Conservation (phyloP, 2,113 vertebrate species). For the Lophotis ruficrista region DNA sequence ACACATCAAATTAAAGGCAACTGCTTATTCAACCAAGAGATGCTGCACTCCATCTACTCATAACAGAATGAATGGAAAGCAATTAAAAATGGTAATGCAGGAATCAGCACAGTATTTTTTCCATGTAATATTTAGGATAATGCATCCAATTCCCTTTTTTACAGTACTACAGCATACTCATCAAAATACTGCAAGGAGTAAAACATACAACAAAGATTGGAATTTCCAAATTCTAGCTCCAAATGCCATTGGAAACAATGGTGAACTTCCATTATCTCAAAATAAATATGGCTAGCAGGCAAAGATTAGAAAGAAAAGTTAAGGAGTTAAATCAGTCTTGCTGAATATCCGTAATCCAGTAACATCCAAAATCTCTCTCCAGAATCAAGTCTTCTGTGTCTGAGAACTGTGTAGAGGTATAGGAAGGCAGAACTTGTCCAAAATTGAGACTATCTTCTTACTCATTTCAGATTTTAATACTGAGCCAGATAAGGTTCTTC, state of each 20-base stretch:
- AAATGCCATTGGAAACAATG: background rate
- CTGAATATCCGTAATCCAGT: background rate
- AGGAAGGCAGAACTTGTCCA: background rate
- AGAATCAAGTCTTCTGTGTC: background rate
- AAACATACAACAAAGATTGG: background rate
- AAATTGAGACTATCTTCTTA: background rate
- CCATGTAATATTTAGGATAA: background rate
- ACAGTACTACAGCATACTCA: background rate
- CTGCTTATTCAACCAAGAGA: background rate
- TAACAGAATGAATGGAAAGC: background rate
- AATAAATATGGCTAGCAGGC: background rate
- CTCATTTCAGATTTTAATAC: background rate
- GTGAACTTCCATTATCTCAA: background rate
- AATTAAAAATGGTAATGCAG: background rate
- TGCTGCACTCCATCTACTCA: background rate
- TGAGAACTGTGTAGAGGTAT: background rate
- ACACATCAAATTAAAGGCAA: background rate
- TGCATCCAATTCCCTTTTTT: background rate
- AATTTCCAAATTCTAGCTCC: background rate
- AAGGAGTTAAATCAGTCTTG: background rate
- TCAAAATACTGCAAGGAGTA: background rate
- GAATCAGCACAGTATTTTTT: background rate
- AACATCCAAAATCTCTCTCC: background rate
- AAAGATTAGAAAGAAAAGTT: background rate
- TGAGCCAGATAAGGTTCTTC: background rate